Evolutionary conservation across 2,888 invertebrate genomes (phyloP), one percentile per base, ranked within the genome.

Genomic region (Drosophila affinis): DNA sequence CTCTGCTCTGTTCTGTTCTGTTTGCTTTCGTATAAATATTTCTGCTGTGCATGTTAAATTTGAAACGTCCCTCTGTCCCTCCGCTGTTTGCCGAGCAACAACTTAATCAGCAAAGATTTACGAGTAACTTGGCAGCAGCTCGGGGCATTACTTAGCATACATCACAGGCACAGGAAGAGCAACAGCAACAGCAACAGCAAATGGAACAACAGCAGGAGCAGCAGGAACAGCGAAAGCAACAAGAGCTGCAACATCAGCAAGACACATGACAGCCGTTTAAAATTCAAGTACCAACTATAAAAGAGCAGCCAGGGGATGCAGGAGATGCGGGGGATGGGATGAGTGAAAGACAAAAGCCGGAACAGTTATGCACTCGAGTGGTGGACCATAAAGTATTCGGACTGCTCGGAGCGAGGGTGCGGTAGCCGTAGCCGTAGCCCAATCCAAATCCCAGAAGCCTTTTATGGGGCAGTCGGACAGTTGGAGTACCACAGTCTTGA

Each of bases 71-170:
- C 51, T 17, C 17, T 5, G 29, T 44, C 48, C 9, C n/a, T 48
- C 18, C 54, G 56, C 49, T 46, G 27, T 39, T 39, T 39, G 39
- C 3, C 39, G 27, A 47, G 73, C 44, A 59, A 58, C 72, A 81
- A 70, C 84, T 72, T 73, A 83, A 83, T 83, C 87, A 79, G 87
- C 72, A 75, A 56, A 79, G 68, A 78, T 76, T 77, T 65, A 72
- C 63, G 79, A 55, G 32, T 24, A 54, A 55, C 27, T 52, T 21
- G 55, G 59, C 71, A 58, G 45, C 39, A 48, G 58, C 46, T 21
- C 18, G 34, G 32, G 49, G 29, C 60, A 57, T 67, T 59, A 72
- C 72, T 72, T 71, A 71, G 62, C 70, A 45, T 24, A 62, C 46
- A 44, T 29, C 62, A 53, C 62, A 53, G 32, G 53, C 39, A 39